Percentiles rank a stretch among this genome's conserved stretches.
phyloP scores from a whole-genome alignment of 1,140 invertebrate genomes.

The Drosophila quadrilineata region DNA sequence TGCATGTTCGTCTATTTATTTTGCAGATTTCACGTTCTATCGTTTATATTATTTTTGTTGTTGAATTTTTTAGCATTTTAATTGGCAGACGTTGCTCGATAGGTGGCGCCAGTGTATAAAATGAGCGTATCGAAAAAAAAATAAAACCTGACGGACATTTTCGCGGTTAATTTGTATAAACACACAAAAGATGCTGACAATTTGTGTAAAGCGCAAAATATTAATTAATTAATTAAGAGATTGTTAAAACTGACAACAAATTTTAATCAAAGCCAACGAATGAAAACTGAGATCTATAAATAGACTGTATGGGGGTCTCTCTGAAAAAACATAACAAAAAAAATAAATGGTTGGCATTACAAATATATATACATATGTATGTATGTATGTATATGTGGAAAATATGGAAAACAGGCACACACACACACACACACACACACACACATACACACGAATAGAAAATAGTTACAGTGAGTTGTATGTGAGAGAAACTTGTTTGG shows the following conservation, averaged over 20 bases:
- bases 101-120: conserved; percentile 32
- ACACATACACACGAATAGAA: too few relatives aligned
- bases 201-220: conserved; percentile 15
- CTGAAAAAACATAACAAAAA: not conserved
- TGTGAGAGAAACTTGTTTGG: conserved; percentile 59
- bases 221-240: conserved; percentile 26
- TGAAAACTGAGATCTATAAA: too few relatives aligned
- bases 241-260: too few relatives aligned
- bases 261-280: too few relatives aligned
- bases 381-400: not conserved
- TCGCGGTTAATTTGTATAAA: conserved; percentile 17
- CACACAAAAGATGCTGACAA: conserved; percentile 16
- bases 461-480: too few relatives aligned
- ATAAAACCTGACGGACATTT: conserved; percentile 27
- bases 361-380: not conserved
- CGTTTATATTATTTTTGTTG: not conserved
- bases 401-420: conserved; percentile 35
- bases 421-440: conserved; percentile 21
- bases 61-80: conserved; percentile 21
- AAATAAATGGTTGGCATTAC: not conserved
- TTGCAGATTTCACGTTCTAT: too few relatives aligned
- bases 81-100: conserved; percentile 27
- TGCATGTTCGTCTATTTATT: not conserved
- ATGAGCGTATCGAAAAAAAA: conserved; percentile 11
- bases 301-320: too few relatives aligned